Evolutionary conservation across 1,140 invertebrate genomes (phyloP).

Genomic region (Probaryconus sp.): DNA sequence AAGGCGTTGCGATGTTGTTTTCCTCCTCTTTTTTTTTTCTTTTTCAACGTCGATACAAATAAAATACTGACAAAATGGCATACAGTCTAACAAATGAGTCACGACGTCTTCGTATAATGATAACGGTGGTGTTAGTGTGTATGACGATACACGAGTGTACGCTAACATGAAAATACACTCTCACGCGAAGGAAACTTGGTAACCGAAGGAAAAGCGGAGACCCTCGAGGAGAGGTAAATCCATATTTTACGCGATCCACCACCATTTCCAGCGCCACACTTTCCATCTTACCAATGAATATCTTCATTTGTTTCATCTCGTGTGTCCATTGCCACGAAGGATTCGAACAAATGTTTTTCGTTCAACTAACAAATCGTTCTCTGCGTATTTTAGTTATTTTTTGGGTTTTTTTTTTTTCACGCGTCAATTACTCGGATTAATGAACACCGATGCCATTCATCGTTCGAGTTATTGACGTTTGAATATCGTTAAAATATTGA

Average conservation of each 20-base stretch:
- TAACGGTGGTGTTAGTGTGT: slow-evolving; percentile 63
- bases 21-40: background rate
- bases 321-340: slow-evolving; percentile 45
- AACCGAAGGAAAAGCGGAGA: slow-evolving; percentile 71
- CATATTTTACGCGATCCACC: slow-evolving; percentile 77
- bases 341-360: background rate
- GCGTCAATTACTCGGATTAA: too few species aligned
- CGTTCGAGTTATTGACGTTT: too few species aligned
- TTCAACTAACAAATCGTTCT: slow-evolving; percentile 36
- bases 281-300: slow-evolving; percentile 55
- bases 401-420: too few species aligned
- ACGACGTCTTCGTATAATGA: slow-evolving; percentile 69
- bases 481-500: too few species aligned
- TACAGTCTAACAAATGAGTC: slow-evolving; percentile 72
- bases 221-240: slow-evolving; percentile 76
- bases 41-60: slow-evolving; percentile 58
- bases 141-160: slow-evolving; percentile 70
- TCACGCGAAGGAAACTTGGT: slow-evolving; percentile 58
- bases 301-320: slow-evolving; percentile 70
- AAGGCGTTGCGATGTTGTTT: too few species aligned
- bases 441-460: too few species aligned
- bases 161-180: slow-evolving; percentile 60
- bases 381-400: too few species aligned
- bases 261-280: slow-evolving; percentile 56
- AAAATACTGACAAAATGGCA: slow-evolving; percentile 67